phyloP scores from a whole-genome alignment of 2,797 vertebrate species.

The Sebastiscus tertius region DNA sequence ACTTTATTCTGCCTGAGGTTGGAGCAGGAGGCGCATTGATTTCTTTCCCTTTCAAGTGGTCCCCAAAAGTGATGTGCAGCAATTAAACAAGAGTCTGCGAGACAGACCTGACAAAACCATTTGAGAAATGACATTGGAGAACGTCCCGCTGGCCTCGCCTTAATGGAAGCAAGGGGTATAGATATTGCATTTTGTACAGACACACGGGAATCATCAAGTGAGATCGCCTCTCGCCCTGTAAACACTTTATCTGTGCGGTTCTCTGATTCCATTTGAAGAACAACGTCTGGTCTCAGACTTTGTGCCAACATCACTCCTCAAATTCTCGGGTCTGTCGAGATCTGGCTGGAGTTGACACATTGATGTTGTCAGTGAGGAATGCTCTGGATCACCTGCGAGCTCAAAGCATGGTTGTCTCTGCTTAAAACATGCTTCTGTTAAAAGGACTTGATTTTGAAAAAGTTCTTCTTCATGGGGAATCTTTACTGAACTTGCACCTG shows the following conservation, averaged over 20 bases:
- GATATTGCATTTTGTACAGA: slow-evolving; percentile 71
- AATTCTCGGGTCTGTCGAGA: slow-evolving; percentile 66
- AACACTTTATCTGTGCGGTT: slow-evolving; percentile 68
- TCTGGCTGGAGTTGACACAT: slow-evolving; percentile 51
- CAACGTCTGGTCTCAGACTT: slow-evolving; percentile 56
- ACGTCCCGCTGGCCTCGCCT: slow-evolving; percentile 58
- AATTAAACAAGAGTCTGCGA: slow-evolving; percentile 65
- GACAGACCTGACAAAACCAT: slow-evolving; percentile 69
- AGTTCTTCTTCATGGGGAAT: not conserved
- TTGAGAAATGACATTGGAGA: slow-evolving; percentile 67
- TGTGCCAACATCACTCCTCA: slow-evolving; percentile 53
- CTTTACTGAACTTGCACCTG: not conserved
- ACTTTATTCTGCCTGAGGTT: slow-evolving; percentile 36
- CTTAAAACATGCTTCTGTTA: not conserved
- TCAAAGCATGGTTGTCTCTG: slow-evolving; percentile 28
- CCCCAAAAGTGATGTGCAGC: slow-evolving; percentile 65
- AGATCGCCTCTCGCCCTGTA: slow-evolving; percentile 60
- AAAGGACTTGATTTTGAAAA: slow-evolving; percentile 1
- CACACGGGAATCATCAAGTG: slow-evolving; percentile 60
- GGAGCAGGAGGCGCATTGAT: slow-evolving; percentile 57
- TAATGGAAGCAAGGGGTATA: slow-evolving; percentile 55
- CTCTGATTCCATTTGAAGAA: slow-evolving; percentile 69
- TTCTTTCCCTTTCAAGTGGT: slow-evolving; percentile 59
- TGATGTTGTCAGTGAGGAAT: slow-evolving; percentile 51
- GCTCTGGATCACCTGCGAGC: slow-evolving; percentile 32